Conservation (phyloP, 2,888 invertebrate species). For the Caenorhabditis doughertyi region DNA sequence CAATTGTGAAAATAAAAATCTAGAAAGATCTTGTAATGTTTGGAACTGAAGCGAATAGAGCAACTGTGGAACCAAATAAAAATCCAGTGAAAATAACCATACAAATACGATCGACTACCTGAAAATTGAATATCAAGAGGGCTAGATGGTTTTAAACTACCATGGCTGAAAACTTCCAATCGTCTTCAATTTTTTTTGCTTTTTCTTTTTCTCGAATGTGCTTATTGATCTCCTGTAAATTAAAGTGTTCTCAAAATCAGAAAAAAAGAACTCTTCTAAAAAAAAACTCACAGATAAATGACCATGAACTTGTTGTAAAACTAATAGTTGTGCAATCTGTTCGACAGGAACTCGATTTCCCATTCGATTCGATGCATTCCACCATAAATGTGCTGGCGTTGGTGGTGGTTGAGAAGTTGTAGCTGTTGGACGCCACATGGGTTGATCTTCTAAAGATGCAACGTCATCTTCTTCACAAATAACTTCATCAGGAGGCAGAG, state of each 20-base stretch:
- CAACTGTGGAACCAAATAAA: constrained; percentile 67
- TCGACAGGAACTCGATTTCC: constrained; percentile 65
- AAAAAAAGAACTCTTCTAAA: neutral
- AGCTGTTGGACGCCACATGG: constrained; percentile 1
- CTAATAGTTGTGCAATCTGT: constrained; percentile 71
- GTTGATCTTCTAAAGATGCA: constrained; percentile 22
- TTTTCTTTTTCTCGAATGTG: constrained; percentile 69
- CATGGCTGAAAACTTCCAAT: constrained; percentile 77
- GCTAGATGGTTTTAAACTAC: constrained; percentile 20
- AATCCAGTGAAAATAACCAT: constrained; percentile 71
- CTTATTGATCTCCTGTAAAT: constrained; percentile 70
- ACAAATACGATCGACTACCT: constrained; percentile 77
- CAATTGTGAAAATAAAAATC: constrained; percentile 15
- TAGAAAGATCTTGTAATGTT: constrained; percentile 66
- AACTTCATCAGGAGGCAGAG: constrained; percentile 25
- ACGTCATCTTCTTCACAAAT: constrained; percentile 26
- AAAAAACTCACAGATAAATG: constrained; percentile 66
- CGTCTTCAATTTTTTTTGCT: constrained; percentile 67
- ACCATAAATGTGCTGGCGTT: constrained; percentile 59
- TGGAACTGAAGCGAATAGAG: constrained; percentile 73
- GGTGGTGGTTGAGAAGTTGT: constrained; percentile 13
- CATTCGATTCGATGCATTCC: constrained; percentile 63
- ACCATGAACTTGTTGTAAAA: constrained; percentile 72
- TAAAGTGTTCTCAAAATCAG: too few species aligned
- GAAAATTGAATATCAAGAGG: neutral